Base-by-base conservation (phyloP, 2,113 vertebrate species). In the Sturnira hondurensis region DNA sequence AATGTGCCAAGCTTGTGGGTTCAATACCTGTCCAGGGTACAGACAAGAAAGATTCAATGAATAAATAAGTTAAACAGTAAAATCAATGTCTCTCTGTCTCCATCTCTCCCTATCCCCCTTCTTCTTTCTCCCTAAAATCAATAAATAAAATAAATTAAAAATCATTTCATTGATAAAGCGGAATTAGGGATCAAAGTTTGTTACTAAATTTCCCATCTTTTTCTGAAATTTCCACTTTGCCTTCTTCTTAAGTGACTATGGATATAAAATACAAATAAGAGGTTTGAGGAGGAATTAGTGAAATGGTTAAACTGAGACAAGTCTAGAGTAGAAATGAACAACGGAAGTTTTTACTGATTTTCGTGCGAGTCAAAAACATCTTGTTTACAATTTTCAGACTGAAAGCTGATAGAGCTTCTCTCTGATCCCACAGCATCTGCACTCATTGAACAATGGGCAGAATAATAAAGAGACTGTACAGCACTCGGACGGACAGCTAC, bases 391-490 rank as follows among this genome's bases (percentile, higher is more conserved):
- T 67, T 36, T 65, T 73, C 80, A 56, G 73, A 85, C 50, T 82
- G n/a, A 93, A 96, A 93, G 20, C 47, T 63, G 24, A 19, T 22
- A 73, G 65, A 50, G 28, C 36, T 91, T 96, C 74, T 86, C 85
- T 95, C 86, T 43, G 26, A 91, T 70, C 56, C 86, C 33, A 36
- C 12, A 85, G 71, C 9, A 85, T 87, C 61, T 58, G 11, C 31
- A 80, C 86, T 83, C 24, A 89, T 3, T 80, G 65, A 86, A 54
- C n/a, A 78, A 93, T 65, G 58, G 67, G 45, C 38, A 24, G 74
- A 78, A 68, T 82, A 54, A 70, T 86, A 54, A 85, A 45, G 33
- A 65, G 89, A 91, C 61, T n/a, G 1, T 54, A 73, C 8, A 91
- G 52, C 61, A 58, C 43, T 81, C 24, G 58, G 33, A 87, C 81